phyloP scores from a whole-genome alignment of 2,113 vertebrate species.

The human region GRCh38 chr11:17706501-17707000 shows the following conservation, averaged over 20 bases:
- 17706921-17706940: neutral
- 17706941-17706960: neutral
- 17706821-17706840: neutral
- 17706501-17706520: no score
- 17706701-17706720: neutral
- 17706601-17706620: no score
- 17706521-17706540: no score
- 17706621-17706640: no score
- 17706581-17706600: no score
- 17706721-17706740: neutral
- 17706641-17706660: no score
- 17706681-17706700: neutral
- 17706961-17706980: neutral
- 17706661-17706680: no score
- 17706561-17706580: no score
- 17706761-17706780: neutral
- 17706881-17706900: neutral
- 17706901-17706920: conserved; percentile 28
- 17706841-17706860: neutral
- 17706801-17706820: neutral
- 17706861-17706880: neutral
- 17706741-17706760: neutral
- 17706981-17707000: neutral
- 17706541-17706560: no score
- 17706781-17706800: neutral